A percentile compares a stretch with the other conserved stretches of the same genome.
phyloP scores from a whole-genome alignment of 1,140 invertebrate genomes.

The Drosophila biarmipes region DNA sequence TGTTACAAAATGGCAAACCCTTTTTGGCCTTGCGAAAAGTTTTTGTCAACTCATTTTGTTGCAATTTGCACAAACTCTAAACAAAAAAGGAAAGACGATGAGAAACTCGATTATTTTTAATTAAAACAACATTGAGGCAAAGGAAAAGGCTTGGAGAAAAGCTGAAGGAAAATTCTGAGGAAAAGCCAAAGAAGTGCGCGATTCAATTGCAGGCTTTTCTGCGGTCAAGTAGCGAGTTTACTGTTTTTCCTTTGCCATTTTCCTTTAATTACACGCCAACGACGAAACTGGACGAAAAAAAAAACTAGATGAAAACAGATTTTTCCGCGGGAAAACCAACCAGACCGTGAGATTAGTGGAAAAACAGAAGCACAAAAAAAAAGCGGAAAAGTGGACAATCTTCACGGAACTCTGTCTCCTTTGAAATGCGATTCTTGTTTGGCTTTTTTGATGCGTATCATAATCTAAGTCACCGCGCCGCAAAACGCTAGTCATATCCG shows the following conservation, averaged over 20 bases:
- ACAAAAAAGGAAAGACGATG: slow-evolving; percentile 4
- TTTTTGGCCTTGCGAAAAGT: slow-evolving; percentile 53
- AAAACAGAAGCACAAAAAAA: neutral
- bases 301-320: slow-evolving; percentile 18
- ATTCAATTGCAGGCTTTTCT: slow-evolving; percentile 46
- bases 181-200: slow-evolving; percentile 21
- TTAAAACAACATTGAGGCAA: slow-evolving; percentile 64
- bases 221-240: slow-evolving; percentile 46
- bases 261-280: slow-evolving; percentile 60
- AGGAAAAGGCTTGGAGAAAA: slow-evolving; percentile 8
- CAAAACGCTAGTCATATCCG: slow-evolving; percentile 34
- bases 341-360: slow-evolving; percentile 19
- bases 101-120: slow-evolving; percentile 74
- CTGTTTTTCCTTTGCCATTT: slow-evolving; percentile 13
- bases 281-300: slow-evolving; percentile 17
- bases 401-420: slow-evolving; percentile 23
- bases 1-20: slow-evolving; percentile 68
- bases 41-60: slow-evolving; percentile 77
- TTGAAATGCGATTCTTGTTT: slow-evolving; percentile 52
- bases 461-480: slow-evolving; percentile 35
- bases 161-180: slow-evolving; percentile 21
- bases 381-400: slow-evolving; percentile 21
- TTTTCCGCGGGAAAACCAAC: slow-evolving; percentile 17
- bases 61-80: slow-evolving; percentile 63
- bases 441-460: slow-evolving; percentile 41